Conservation (phyloP, 2,888 invertebrate species). For the Tubulanus polymorphus region DNA sequence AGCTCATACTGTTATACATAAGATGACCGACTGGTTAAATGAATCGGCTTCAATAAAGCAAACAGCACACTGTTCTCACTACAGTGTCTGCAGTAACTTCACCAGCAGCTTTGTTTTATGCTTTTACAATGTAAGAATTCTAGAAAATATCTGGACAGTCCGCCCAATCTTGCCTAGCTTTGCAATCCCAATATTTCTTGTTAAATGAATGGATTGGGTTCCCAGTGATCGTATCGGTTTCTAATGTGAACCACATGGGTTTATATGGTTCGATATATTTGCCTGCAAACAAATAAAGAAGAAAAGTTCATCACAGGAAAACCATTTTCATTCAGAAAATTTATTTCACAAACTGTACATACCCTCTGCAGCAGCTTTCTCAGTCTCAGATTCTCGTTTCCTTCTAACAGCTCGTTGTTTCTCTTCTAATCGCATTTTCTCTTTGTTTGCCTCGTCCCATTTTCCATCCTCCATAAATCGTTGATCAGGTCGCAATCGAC, state of each 20-base stretch:
- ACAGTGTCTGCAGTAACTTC: too few species aligned
- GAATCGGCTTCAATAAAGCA: too few species aligned
- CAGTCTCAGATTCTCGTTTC: conserved; percentile 64
- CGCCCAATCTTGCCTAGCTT: conserved; percentile 82
- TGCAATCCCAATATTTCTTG: conserved; percentile 89
- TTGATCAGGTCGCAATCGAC: conserved; percentile 89
- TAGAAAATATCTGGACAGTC: conserved; percentile 84
- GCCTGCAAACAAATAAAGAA: conserved; percentile 53
- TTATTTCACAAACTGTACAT: conserved; percentile 3
- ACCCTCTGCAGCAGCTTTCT: conserved; percentile 42
- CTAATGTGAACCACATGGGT: conserved; percentile 86
- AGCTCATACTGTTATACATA: too few species aligned
- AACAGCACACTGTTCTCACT: too few species aligned
- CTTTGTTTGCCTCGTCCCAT: conserved; percentile 70
- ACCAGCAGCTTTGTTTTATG: too few species aligned
- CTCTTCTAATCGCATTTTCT: conserved; percentile 80
- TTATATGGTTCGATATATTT: conserved; percentile 69
- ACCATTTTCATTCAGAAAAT: not conserved
- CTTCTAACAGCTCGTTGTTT: conserved; percentile 84
- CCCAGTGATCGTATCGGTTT: conserved; percentile 64
- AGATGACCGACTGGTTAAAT: too few species aligned
- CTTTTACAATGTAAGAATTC: too few species aligned
- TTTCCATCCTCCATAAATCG: conserved; percentile 71
- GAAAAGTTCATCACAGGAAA: not conserved
- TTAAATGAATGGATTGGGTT: conserved; percentile 77